phyloP scores from a whole-genome alignment of 2,888 invertebrate species.

The Antheraea assamensis region DNA sequence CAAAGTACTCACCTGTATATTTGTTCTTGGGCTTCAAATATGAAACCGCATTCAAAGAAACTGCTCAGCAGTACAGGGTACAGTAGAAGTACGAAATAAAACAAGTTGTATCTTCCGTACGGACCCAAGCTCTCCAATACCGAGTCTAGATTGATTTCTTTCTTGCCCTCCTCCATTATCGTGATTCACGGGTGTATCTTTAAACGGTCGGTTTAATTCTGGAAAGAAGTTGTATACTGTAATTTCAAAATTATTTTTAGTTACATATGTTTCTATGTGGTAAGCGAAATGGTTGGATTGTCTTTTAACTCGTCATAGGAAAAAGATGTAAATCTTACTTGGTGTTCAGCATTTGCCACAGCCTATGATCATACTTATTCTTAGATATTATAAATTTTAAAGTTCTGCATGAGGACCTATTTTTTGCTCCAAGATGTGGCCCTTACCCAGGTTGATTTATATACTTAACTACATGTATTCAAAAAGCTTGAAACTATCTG shows the following conservation, averaged over 20 bases:
- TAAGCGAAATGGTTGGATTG: background rate
- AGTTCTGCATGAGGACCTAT: too few relatives aligned
- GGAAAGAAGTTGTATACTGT: constrained; percentile 40
- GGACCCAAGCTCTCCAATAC: constrained; percentile 73
- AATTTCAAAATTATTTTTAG: background rate
- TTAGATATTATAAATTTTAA: background rate
- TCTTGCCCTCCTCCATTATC: constrained; percentile 65
- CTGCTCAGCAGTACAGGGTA: constrained; percentile 70
- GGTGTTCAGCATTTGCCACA: too few relatives aligned
- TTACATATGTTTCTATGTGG: background rate
- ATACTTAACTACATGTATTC: too few relatives aligned
- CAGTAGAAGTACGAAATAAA: constrained; percentile 70
- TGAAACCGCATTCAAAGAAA: constrained; percentile 75
- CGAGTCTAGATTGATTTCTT: constrained; percentile 75
- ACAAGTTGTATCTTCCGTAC: constrained; percentile 70
- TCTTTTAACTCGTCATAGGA: too few relatives aligned
- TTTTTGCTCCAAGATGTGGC: too few relatives aligned
- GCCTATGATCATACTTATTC: too few relatives aligned
- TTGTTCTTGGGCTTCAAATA: constrained; percentile 72
- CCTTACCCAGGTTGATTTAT: too few relatives aligned
- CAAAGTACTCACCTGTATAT: constrained; percentile 57
- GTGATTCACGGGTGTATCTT: constrained; percentile 24
- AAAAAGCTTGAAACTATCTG: too few relatives aligned
- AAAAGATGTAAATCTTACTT: too few relatives aligned
- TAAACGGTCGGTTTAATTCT: constrained; percentile 35